phyloP scores from a whole-genome alignment of 1,140 invertebrate genomes.

The Lepidurus couesii region DNA sequence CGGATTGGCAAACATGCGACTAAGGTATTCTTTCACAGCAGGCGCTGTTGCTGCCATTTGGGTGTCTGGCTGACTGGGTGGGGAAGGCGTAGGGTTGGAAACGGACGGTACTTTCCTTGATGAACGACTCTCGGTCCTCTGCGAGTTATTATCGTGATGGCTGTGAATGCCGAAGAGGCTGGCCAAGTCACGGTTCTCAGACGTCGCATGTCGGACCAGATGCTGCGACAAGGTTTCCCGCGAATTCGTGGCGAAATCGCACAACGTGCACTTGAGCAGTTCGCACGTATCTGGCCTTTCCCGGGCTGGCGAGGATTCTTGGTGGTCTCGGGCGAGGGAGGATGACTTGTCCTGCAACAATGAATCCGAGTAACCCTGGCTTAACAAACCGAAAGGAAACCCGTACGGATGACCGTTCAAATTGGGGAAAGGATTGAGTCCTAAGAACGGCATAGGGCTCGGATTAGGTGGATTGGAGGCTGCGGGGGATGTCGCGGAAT shows the following conservation, averaged over 20 bases:
- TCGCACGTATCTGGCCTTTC: conserved; percentile 16
- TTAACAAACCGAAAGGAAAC: conserved; percentile 28
- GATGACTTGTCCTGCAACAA: conserved; percentile 35
- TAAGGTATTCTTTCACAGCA: conserved; percentile 39
- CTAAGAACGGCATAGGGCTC: conserved; percentile 37
- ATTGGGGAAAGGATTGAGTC: conserved; percentile 36
- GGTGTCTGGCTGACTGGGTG: conserved; percentile 31
- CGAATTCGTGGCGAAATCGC: conserved; percentile 44
- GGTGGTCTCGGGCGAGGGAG: conserved; percentile 34
- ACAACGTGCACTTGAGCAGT: conserved; percentile 45
- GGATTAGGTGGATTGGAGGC: conserved; percentile 35
- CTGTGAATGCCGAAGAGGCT: conserved; percentile 34
- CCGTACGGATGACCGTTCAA: conserved; percentile 34
- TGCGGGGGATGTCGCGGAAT: conserved; percentile 27
- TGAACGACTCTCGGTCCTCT: conserved; percentile 25
- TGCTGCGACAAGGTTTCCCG: conserved; percentile 45
- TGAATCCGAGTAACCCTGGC: conserved; percentile 14
- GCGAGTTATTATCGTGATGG: neutral
- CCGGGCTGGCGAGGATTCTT: conserved; percentile 37
- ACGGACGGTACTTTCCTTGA: conserved; percentile 33
- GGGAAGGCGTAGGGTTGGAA: conserved; percentile 31
- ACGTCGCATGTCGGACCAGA: conserved; percentile 45
- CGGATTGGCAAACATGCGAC: conserved; percentile 37
- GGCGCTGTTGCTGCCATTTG: conserved; percentile 35
- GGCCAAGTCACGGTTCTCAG: conserved; percentile 44